A percentile compares a stretch with the other conserved stretches of the same genome.
Conservation (phyloP, 2,888 invertebrate genomes). For the Charanyca ferruginea region DNA sequence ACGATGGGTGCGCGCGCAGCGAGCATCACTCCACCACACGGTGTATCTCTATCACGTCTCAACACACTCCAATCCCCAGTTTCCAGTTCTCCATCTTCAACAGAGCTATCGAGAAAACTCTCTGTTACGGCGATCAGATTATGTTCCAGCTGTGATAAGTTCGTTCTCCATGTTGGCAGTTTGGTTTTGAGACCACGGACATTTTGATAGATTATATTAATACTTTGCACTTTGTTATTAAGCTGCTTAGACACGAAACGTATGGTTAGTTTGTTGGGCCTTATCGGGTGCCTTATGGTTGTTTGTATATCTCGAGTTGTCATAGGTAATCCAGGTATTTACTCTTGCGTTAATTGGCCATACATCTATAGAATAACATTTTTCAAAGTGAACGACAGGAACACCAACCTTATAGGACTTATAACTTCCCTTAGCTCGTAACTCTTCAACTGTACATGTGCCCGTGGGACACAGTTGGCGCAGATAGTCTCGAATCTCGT, state of each 20-base stretch:
- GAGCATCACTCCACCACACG: too few species aligned
- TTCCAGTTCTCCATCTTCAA: background rate
- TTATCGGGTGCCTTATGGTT: background rate
- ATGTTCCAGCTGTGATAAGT: background rate
- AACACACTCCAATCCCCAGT: background rate
- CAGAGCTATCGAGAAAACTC: background rate
- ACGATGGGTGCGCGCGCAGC: too few species aligned
- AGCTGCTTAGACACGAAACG: background rate
- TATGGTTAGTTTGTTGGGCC: background rate
- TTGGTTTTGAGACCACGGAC: constrained; percentile 3
- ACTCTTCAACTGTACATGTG: constrained; percentile 5
- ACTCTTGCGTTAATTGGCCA: background rate
- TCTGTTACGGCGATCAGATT: constrained; percentile 2
- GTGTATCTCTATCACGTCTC: too few species aligned
- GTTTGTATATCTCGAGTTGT: background rate
- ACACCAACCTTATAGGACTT: background rate
- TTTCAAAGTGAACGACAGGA: background rate
- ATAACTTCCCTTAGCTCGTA: constrained; percentile 2
- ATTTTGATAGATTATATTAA: background rate
- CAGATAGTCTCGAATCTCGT: constrained; percentile 4
- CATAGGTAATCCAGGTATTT: constrained; percentile 1
- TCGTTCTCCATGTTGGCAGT: background rate
- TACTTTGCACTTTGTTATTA: background rate
- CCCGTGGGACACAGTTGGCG: background rate
- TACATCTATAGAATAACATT: background rate